Conservation (phyloP, 2,888 invertebrate genomes). For the Vanessa cardui region DNA sequence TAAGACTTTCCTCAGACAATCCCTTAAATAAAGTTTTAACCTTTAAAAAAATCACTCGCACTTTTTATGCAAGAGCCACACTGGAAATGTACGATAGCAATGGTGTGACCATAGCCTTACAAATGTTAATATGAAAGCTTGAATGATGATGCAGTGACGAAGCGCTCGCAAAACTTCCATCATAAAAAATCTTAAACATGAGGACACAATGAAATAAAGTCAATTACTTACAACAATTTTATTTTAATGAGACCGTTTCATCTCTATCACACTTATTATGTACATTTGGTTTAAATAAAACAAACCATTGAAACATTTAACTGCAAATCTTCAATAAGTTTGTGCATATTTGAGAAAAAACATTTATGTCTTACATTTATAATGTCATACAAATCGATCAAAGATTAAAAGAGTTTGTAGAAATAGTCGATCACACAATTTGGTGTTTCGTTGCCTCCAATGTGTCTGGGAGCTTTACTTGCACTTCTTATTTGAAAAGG, state of each 20-base stretch:
- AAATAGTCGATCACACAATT: conserved; percentile 66
- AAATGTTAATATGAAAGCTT: no score
- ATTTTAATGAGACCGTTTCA: conserved; percentile 82
- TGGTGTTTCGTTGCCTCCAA: conserved; percentile 66
- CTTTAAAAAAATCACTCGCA: no score
- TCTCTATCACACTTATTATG: conserved; percentile 83
- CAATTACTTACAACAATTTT: conserved; percentile 78
- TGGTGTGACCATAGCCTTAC: not conserved
- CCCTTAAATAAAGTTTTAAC: no score
- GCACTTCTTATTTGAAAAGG: conserved; percentile 47
- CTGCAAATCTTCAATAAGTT: conserved; percentile 76
- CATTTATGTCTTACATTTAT: conserved; percentile 63
- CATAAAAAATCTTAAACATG: no score
- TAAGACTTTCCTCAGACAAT: no score
- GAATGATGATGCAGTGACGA: no score
- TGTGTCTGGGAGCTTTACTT: conserved; percentile 49
- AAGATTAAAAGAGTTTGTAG: conserved; percentile 63
- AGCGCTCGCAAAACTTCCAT: no score
- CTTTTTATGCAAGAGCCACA: no score
- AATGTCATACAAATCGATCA: conserved; percentile 72
- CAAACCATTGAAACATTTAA: conserved; percentile 77
- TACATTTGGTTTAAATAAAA: conserved; percentile 82
- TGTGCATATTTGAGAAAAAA: conserved; percentile 81
- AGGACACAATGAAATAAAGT: conserved; percentile 46
- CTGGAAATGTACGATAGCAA: no score